Percentiles rank a stretch among this genome's conserved stretches.
Conservation (phyloP, 2,888 invertebrate genomes). For the Chelonus formosanus region DNA sequence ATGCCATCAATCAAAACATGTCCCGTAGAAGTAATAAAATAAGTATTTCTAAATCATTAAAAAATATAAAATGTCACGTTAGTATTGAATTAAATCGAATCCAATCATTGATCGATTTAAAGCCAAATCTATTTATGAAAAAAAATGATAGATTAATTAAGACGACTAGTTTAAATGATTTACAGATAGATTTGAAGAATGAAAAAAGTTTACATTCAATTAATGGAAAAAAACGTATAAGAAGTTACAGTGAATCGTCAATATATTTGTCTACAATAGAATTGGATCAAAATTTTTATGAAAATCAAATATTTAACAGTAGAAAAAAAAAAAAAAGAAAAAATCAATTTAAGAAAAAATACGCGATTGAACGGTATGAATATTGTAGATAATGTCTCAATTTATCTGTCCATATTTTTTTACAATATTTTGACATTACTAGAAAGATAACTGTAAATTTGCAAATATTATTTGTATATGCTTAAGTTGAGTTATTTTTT, state of each 20-base stretch:
- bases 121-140: constrained; percentile 40
- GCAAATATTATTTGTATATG: too few relatives aligned
- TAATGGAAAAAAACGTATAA: too few relatives aligned
- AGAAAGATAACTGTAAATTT: too few relatives aligned
- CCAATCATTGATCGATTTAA: constrained; percentile 44
- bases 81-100: constrained; percentile 57
- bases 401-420: too few relatives aligned
- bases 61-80: constrained; percentile 45
- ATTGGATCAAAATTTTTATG: too few relatives aligned
- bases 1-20: neutral
- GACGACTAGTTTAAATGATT: neutral
- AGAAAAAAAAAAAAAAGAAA: constrained; percentile 11
- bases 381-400: too few relatives aligned
- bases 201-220: too few relatives aligned
- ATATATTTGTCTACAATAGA: too few relatives aligned
- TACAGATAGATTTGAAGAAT: neutral
- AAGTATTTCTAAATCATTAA: neutral
- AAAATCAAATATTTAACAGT: too few relatives aligned
- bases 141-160: neutral
- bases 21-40: neutral
- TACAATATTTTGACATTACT: too few relatives aligned
- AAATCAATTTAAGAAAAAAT: constrained; percentile 24
- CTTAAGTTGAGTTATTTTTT: too few relatives aligned
- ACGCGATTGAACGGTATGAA: neutral
- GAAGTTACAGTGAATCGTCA: neutral